Evolutionary conservation across 1,140 invertebrate species (phyloP).

Genomic region (Dreissena rostriformis): DNA sequence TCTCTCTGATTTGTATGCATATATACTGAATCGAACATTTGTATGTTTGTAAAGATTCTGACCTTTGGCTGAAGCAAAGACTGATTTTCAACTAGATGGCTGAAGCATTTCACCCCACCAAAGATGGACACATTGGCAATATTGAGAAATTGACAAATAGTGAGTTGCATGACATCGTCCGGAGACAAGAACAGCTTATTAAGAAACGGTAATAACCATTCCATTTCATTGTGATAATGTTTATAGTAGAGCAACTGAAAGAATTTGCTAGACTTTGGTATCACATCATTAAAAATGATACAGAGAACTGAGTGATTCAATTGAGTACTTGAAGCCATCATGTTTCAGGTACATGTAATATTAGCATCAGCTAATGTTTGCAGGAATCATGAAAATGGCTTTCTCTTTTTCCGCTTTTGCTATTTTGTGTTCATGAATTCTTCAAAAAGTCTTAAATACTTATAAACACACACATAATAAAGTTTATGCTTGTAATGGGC

Average conservation of each 20-base stretch:
- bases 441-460: too few relatives aligned
- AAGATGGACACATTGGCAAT: constrained; percentile 47
- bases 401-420: too few relatives aligned
- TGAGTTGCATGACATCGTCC: constrained; percentile 16
- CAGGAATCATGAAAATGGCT: too few relatives aligned
- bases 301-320: not conserved
- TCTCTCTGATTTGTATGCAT: too few relatives aligned
- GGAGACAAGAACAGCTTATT: constrained; percentile 32
- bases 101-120: constrained; percentile 41
- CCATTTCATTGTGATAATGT: constrained; percentile 2
- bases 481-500: too few relatives aligned
- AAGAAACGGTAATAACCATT: constrained; percentile 17
- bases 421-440: too few relatives aligned
- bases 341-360: not conserved
- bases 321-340: not conserved
- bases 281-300: not conserved
- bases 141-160: constrained; percentile 25
- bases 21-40: too few relatives aligned
- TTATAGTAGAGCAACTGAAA: not conserved
- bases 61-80: too few relatives aligned
- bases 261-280: not conserved
- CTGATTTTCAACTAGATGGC: constrained; percentile 2
- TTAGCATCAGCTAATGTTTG: not conserved
- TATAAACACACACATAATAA: too few relatives aligned
- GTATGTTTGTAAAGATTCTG: too few relatives aligned